Evolutionary conservation across 2,113 vertebrate genomes (phyloP).

Genomic region (Nannospalax galili): DNA sequence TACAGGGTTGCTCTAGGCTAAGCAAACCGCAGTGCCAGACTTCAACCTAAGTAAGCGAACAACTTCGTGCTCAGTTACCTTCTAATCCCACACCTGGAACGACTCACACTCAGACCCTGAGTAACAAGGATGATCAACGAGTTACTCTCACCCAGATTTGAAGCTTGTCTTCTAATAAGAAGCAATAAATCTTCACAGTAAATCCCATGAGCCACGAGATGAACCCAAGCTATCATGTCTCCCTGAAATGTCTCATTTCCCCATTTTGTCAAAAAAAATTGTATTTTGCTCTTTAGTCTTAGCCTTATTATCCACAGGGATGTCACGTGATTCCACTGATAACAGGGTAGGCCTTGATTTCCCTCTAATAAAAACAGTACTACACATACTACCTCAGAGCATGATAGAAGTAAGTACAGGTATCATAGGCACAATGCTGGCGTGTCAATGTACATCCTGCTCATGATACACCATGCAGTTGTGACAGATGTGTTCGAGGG

Average conservation of each 20-base stretch:
- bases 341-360: background rate
- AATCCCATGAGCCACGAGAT: background rate
- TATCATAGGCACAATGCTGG: background rate
- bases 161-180: conserved; percentile 2
- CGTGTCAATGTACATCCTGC: background rate
- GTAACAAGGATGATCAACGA: conserved; percentile 47
- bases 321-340: background rate
- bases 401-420: background rate
- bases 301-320: background rate
- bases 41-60: background rate
- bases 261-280: conserved; percentile 49
- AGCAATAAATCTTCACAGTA: background rate
- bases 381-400: background rate
- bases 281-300: background rate
- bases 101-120: background rate
- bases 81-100: background rate
- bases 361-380: background rate
- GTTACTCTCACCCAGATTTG: conserved; percentile 4
- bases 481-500: background rate
- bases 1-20: background rate
- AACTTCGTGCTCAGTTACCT: background rate
- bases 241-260: conserved; percentile 64
- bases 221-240: conserved; percentile 49
- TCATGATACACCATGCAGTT: background rate
- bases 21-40: background rate